Base-by-base conservation (phyloP, 2,888 invertebrate species). In the Argynnis bischoffii region DNA sequence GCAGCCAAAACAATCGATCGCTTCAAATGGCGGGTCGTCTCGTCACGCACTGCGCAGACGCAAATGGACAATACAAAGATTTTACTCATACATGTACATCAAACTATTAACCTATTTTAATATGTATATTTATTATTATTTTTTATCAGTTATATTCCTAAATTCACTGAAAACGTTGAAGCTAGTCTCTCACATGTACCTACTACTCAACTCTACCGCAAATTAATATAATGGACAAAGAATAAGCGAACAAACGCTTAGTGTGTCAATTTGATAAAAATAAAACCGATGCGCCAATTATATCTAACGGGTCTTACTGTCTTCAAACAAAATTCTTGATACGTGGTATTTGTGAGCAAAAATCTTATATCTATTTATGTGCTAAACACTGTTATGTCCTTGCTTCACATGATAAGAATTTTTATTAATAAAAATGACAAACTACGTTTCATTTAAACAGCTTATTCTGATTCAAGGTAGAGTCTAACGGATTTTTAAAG, bases 1-100 rank as follows among this genome's bases (percentile, higher is more conserved):
- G 86, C 91, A 92, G 92, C 92, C 92, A 87, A 90, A 92, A 91
- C 92, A 92, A 92, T 92, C 92, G 89, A 92, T 92, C 90, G 85
- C 77, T 84, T 79, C 86, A 88, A 90, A 88, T 89, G 89, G 85
- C 77, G 83, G 83, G 81, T 84, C 85, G 81, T 84, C 81, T 69
- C 69, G 81, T 77, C 78, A 80, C 81, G 77, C 80, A 76, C 75
- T 76, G 72, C 77, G 74, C 80, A 79, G 78, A 79, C 69, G 72
- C 70, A 64, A 60, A 65, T 65, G 50, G n/a, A 54, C 59, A 60
- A 51, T 35, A 69, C 64, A 54, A 65, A 67, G 63, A 69, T 47
- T 69, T 56, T 54, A 35, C 21, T 66, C 31, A 16, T 50, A 48
- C n/a, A 16, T 26, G 31, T 55, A 55, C 31, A 41, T 41, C 6